Base-by-base conservation (phyloP, 2,113 vertebrate genomes). In the Hippocampus mohnikei region DNA sequence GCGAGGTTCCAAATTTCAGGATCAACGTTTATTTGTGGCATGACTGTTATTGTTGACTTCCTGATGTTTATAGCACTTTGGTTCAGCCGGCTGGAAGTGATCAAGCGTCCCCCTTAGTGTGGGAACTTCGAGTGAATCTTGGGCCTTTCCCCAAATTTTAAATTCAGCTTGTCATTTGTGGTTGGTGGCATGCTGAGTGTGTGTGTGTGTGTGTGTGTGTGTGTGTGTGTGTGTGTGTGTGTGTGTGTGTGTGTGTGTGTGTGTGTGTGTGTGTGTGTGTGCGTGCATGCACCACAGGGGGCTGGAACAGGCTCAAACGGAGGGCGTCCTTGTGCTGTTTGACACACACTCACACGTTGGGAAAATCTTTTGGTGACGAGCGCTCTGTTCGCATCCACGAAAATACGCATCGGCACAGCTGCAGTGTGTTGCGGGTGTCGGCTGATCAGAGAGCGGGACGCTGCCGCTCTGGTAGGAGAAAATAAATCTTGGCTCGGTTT, bases 141-240 rank as follows among this genome's bases (percentile, higher is more conserved):
- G 88, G 85, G 80, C 81, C 72, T 77, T 78, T 86, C 87, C 88
- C 85, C 85, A 85, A 89, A 84, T 79, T 87, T 27, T 20, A 83
- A 84, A 85, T 88, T 83, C 66, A 41, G 84, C 90, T 92, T 91
- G 86, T 93, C 91, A 92, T 93, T 91, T 91, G 90, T 82, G 90
- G 89, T 88, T 42, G 2, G 81, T 13, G 72, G 83, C 69, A 79
- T 70, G 23, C 69, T 75, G 72, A 18, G 77, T 82, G 83, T 85
- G 75, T 64, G 71, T 65, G 55, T 68, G 66, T 55, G 37, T 50
- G 63, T 67, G 72, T 73, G 73, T 74, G 67, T 37, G 78, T 80
- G 81, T 87, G 79, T 56, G 70, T 75, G 52, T 15, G 73, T 33
- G 29, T 5, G 29, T 33, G 29, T 5, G 29, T 33, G 29, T 5